Evolutionary conservation across 1,140 invertebrate genomes (phyloP).

Genomic region (Pristionchus pacificus): DNA sequence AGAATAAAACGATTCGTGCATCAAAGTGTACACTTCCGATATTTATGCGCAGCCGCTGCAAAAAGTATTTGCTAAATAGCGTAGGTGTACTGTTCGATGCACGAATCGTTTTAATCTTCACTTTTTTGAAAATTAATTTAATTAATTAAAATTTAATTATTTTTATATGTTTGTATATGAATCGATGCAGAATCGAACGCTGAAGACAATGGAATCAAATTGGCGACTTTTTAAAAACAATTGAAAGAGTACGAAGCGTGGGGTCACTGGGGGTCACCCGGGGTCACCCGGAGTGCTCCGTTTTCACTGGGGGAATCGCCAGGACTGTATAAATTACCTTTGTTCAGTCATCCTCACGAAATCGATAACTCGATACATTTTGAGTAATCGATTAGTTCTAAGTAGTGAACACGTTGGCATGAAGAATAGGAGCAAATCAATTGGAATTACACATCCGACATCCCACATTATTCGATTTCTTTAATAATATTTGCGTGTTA

Average conservation of each 20-base stretch:
- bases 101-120: no score
- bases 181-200: not conserved
- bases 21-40: no score
- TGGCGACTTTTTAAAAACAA: no score
- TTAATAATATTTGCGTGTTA: not conserved
- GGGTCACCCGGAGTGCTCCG: not conserved
- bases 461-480: conserved; percentile 5
- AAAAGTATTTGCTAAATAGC: no score
- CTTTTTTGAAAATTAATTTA: no score
- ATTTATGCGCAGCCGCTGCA: no score
- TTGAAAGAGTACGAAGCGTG: not conserved
- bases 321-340: not conserved
- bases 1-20: no score
- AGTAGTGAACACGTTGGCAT: not conserved
- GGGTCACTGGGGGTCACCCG: not conserved
- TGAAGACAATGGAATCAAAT: no score
- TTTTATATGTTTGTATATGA: no score
- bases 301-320: not conserved
- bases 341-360: conserved; percentile 16
- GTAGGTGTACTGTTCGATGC: no score
- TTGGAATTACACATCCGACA: conserved; percentile 3
- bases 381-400: conserved; percentile 14
- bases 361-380: conserved; percentile 22
- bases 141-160: no score
- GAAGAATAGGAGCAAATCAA: conserved; percentile 8